Percentiles rank a stretch among this genome's conserved stretches.
phyloP scores from a whole-genome alignment of 37 sponge, comb jelly and placozoan genomes.

The Spongilla lacustris region DNA sequence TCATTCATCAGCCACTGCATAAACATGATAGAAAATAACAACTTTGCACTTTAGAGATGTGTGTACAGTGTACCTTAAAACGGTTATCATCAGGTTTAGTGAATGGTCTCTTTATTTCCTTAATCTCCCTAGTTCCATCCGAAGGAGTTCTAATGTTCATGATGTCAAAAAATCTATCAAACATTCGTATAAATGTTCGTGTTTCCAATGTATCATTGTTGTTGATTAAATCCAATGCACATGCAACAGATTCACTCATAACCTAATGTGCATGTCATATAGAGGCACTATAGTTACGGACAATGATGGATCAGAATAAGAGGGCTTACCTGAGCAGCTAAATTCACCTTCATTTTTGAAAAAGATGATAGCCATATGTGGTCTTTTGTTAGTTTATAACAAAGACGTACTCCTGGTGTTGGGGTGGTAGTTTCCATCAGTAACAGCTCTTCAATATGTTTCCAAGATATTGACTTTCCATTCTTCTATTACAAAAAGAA shows the following conservation, averaged over 20 bases:
- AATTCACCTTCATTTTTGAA: conserved; percentile 27
- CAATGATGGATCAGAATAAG: background rate
- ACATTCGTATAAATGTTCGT: conserved; percentile 14
- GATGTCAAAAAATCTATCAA: conserved; percentile 31
- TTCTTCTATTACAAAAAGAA: background rate
- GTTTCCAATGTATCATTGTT: conserved; percentile 6
- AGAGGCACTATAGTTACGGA: background rate
- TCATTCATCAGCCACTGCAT: background rate
- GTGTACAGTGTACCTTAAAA: too few relatives aligned
- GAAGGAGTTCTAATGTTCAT: conserved; percentile 12
- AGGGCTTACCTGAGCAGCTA: conserved; percentile 52
- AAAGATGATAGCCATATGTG: conserved; percentile 28
- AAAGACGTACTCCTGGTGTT: conserved; percentile 25
- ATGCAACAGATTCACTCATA: conserved; percentile 25
- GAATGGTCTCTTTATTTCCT: conserved; percentile 5
- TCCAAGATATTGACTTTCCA: conserved; percentile 20
- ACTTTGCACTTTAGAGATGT: too few relatives aligned
- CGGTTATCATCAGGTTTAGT: conserved; percentile 14
- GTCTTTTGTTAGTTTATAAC: conserved; percentile 34
- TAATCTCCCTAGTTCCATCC: background rate
- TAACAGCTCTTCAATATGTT: conserved; percentile 20
- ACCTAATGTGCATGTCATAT: background rate
- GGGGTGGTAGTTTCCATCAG: conserved; percentile 7
- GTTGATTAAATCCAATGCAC: conserved; percentile 3
- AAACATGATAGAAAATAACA: background rate